These are phyloP conservation scores for Cebus imitator DNA, from an alignment of 2,113 vertebrate species.

Conservation along the genomic window DNA sequence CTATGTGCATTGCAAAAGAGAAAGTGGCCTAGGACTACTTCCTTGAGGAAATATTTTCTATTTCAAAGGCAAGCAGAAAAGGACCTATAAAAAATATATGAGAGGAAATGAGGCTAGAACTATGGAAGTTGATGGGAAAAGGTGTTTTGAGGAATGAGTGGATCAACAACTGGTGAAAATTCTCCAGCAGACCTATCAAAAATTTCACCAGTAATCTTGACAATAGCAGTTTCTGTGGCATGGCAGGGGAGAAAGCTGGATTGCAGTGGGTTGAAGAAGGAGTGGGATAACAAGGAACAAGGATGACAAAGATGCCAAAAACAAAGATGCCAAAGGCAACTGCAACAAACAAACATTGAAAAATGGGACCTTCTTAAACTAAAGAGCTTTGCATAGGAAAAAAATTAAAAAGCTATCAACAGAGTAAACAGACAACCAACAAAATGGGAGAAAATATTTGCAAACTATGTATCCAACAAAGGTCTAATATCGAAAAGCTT, in stretches of 20 bases:
- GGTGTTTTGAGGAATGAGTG: background rate
- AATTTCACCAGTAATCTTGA: background rate
- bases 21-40: background rate
- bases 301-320: too few species aligned
- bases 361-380: too few species aligned
- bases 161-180: background rate
- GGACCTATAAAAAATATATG: background rate
- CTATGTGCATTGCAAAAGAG: background rate
- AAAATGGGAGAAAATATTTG: too few species aligned
- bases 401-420: too few species aligned
- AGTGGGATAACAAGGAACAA: background rate
- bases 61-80: background rate
- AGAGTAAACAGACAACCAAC: too few species aligned
- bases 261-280: background rate
- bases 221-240: background rate
- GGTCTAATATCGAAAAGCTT: too few species aligned
- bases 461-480: too few species aligned
- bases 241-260: background rate
- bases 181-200: background rate
- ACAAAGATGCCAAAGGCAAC: too few species aligned
- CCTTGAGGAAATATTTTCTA: background rate
- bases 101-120: background rate
- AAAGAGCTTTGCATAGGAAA: too few species aligned
- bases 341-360: too few species aligned
- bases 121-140: background rate